Evolutionary conservation across 1,140 invertebrate genomes (phyloP).

Genomic region (Ceratosolen solmsi): DNA sequence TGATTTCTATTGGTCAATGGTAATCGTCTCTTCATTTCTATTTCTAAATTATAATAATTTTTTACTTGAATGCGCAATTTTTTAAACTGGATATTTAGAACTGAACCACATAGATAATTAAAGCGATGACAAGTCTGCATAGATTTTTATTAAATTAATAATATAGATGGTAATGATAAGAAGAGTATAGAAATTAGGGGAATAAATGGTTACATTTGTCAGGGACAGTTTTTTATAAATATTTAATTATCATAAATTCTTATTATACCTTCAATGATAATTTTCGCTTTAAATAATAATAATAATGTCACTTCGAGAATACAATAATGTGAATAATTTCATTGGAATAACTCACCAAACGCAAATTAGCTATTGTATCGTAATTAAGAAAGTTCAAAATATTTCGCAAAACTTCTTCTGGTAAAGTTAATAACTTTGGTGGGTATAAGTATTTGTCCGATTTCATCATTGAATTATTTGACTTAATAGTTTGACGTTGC

Average conservation of each 20-base stretch:
- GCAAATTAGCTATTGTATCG: constrained; percentile 9
- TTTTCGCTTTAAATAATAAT: too few relatives aligned
- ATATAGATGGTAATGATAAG: too few relatives aligned
- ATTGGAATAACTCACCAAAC: neutral
- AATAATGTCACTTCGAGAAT: neutral
- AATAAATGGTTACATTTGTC: too few relatives aligned
- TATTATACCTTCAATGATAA: too few relatives aligned
- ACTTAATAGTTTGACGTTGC: neutral
- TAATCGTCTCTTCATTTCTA: neutral
- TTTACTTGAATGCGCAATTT: neutral
- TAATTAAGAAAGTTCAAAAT: constrained; percentile 12
- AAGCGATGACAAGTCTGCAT: constrained; percentile 8
- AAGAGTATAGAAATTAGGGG: too few relatives aligned
- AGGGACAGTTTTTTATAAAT: too few relatives aligned
- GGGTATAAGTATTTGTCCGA: neutral
- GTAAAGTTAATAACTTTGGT: constrained; percentile 6
- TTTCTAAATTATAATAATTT: neutral
- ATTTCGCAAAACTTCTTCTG: constrained; percentile 12
- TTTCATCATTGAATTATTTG: neutral
- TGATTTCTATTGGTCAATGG: neutral
- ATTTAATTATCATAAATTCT: too few relatives aligned
- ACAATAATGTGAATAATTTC: neutral
- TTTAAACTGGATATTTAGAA: neutral
- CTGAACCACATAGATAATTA: neutral
- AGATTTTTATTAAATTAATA: too few relatives aligned